A percentile compares a stretch with the other conserved stretches of the same genome.
These are phyloP conservation scores for Volucella bombylans DNA, from an alignment of 2,888 invertebrate genomes.

Conservation along the genomic window DNA sequence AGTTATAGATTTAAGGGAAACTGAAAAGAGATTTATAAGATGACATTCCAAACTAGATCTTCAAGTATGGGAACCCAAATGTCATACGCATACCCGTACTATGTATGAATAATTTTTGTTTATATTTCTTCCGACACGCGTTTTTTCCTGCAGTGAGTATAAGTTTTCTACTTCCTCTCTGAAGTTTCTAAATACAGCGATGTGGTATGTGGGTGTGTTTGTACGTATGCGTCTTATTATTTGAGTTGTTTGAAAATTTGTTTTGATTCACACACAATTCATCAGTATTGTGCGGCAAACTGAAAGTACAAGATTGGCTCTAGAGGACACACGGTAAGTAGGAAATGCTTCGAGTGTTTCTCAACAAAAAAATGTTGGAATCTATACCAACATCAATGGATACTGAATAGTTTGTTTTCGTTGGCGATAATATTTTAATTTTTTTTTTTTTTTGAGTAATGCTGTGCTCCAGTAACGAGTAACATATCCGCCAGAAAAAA, in stretches of 20 bases:
- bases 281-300: conserved; percentile 66
- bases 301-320: conserved; percentile 60
- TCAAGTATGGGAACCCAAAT: conserved; percentile 7
- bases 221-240: neutral
- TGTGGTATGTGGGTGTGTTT: conserved; percentile 40
- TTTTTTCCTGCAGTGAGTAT: conserved; percentile 37
- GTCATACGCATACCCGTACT: conserved; percentile 23
- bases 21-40: neutral
- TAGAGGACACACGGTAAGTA: conserved; percentile 57
- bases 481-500: conserved; percentile 31
- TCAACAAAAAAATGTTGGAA: conserved; percentile 20
- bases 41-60: conserved; percentile 21
- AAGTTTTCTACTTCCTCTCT: conserved; percentile 29
- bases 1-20: neutral
- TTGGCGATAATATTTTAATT: conserved; percentile 64
- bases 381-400: conserved; percentile 37
- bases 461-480: conserved; percentile 51
- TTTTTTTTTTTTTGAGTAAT: conserved; percentile 22
- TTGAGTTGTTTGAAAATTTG: conserved; percentile 47
- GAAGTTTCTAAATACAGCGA: neutral
- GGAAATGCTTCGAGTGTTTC: conserved; percentile 29
- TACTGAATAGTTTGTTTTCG: conserved; percentile 58
- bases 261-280: conserved; percentile 59
- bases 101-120: conserved; percentile 45
- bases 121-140: conserved; percentile 62